phyloP scores from a whole-genome alignment of 2,888 invertebrate genomes.

The Ectropis crepuscularia region DNA sequence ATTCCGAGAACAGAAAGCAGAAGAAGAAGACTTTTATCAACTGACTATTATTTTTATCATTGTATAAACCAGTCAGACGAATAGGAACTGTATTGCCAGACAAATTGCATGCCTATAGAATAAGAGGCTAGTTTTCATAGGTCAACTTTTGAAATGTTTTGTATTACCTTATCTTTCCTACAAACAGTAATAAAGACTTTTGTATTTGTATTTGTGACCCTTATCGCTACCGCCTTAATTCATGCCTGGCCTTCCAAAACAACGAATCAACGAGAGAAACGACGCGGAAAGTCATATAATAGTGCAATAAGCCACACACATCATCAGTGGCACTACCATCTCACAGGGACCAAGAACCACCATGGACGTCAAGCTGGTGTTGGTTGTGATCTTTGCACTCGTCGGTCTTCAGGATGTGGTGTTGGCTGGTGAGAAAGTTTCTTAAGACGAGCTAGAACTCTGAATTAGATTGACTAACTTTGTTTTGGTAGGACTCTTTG shows the following conservation, averaged over 20 bases:
- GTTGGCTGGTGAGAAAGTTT: conserved; percentile 60
- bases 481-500: too few relatives aligned
- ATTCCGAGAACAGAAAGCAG: too few relatives aligned
- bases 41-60: too few relatives aligned
- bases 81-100: too few relatives aligned
- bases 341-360: background rate
- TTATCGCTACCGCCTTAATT: conserved; percentile 37
- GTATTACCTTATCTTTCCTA: too few relatives aligned
- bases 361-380: conserved; percentile 57
- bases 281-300: conserved; percentile 65
- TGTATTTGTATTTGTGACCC: background rate
- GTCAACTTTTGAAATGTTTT: too few relatives aligned
- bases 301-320: conserved; percentile 8
- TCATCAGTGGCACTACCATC: conserved; percentile 2
- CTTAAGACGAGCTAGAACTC: background rate
- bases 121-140: too few relatives aligned
- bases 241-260: conserved; percentile 50
- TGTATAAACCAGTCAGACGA: too few relatives aligned
- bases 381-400: conserved; percentile 47
- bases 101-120: too few relatives aligned
- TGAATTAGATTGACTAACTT: too few relatives aligned
- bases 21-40: too few relatives aligned
- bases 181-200: too few relatives aligned
- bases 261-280: conserved; percentile 55
- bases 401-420: conserved; percentile 39